Evolutionary conservation across 2,888 invertebrate genomes (phyloP), one percentile per base, ranked within the genome.

Genomic region (Yponomeuta sedellus): DNA sequence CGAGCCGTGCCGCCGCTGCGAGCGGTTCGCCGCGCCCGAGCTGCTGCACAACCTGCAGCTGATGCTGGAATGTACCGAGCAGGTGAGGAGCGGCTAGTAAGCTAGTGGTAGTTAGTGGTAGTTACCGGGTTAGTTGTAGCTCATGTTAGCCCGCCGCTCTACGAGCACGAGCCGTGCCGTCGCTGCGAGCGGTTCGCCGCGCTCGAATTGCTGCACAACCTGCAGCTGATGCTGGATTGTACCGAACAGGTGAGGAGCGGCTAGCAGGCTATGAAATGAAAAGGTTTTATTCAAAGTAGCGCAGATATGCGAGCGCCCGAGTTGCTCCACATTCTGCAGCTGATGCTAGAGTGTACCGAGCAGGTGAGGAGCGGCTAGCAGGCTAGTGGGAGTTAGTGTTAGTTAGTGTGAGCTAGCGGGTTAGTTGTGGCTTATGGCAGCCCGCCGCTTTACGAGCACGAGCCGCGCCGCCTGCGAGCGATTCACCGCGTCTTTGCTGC

Each of bases 341-440:
- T 99, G 16, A 92, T 99, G 71, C 96, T 99, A 0, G 97, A 98
- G 71, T 95, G 97, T 90, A 97, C 98, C 69, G 99, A 99, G 86
- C 97, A 98, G 90, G 94, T 94, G 72, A 66, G 68, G 5, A 8
- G 10, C 6, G 34, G 34, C 10, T 5, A 34, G 25, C 25, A 5
- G 25, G 25, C 25, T 25, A 25, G 25, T 25, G 25, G 1, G 2
- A 25, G 25, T 25, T 4, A 25, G 25, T 25, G 25, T 2, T 25
- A 25, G n/a, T n/a, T n/a, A n/a, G n/a, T n/a, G n/a, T n/a, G n/a
- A n/a, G n/a, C n/a, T n/a, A n/a, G n/a, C n/a, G n/a, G n/a, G n/a
- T n/a, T n/a, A n/a, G n/a, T n/a, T n/a, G n/a, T n/a, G n/a, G n/a
- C n/a, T n/a, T n/a, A n/a, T n/a, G 96, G 96, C 34, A 87, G 93